Evolutionary conservation across 2,888 invertebrate genomes (phyloP).

Genomic region (Drosophila melanosoma): DNA sequence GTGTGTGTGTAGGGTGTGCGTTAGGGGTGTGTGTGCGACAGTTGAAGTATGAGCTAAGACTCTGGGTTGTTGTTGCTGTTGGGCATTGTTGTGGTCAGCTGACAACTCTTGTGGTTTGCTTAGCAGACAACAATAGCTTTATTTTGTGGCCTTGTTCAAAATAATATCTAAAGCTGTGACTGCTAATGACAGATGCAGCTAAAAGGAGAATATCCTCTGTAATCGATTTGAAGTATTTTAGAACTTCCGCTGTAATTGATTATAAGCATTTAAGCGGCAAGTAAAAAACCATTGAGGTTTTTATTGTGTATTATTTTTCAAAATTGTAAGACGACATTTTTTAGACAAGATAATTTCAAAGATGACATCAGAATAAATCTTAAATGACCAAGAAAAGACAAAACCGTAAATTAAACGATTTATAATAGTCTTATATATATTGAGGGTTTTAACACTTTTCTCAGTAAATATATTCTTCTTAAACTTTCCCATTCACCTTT

Average conservation of each 20-base stretch:
- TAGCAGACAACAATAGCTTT: slow-evolving; percentile 10
- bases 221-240: not conserved
- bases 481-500: not conserved
- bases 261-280: not conserved
- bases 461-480: not conserved
- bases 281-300: too few relatives aligned
- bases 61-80: slow-evolving; percentile 29
- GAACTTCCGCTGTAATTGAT: not conserved
- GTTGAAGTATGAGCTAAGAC: slow-evolving; percentile 32
- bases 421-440: not conserved
- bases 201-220: not conserved
- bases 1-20: not conserved
- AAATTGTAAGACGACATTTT: not conserved
- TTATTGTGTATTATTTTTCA: slow-evolving; percentile 1
- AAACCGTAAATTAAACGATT: too few relatives aligned
- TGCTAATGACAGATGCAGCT: slow-evolving; percentile 20
- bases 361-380: not conserved
- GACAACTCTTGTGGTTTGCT: slow-evolving; percentile 24
- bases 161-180: not conserved
- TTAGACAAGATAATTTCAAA: not conserved
- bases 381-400: not conserved
- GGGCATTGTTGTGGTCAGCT: slow-evolving; percentile 43
- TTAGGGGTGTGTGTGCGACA: not conserved
- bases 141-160: not conserved
- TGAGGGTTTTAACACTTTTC: not conserved